Evolutionary conservation across 2,888 invertebrate genomes (phyloP).

Genomic region (Sicus ferrugineus): DNA sequence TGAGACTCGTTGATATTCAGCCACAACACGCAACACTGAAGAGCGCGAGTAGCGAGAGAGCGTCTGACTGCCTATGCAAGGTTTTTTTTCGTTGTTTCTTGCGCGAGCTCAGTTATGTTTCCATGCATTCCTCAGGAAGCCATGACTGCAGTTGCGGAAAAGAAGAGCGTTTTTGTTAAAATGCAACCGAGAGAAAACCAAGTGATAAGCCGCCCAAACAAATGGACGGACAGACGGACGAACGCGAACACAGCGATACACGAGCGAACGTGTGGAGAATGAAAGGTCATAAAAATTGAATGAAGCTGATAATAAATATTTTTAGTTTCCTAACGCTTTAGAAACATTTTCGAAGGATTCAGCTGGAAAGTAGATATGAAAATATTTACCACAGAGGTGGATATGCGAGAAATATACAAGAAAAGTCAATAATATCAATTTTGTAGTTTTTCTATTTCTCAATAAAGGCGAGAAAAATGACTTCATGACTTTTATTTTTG

Average conservation of each 20-base stretch:
- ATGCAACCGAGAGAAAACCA: conserved; percentile 19
- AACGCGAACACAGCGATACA: not conserved
- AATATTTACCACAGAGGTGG: too few relatives aligned
- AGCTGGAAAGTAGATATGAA: not conserved
- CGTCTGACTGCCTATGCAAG: too few relatives aligned
- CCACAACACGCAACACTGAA: too few relatives aligned
- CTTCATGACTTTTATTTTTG: too few relatives aligned
- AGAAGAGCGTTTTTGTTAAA: not conserved
- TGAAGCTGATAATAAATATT: not conserved
- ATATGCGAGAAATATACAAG: too few relatives aligned
- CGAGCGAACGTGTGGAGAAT: not conserved
- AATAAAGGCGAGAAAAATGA: too few relatives aligned
- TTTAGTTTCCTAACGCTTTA: not conserved
- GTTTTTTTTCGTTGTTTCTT: not conserved
- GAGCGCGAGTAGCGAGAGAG: too few relatives aligned
- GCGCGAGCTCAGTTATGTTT: not conserved
- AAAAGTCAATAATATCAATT: too few relatives aligned
- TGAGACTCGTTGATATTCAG: too few relatives aligned
- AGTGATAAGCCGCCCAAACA: conserved; percentile 4
- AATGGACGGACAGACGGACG: not conserved
- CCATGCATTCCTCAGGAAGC: not conserved
- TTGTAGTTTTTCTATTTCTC: too few relatives aligned
- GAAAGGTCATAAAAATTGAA: not conserved
- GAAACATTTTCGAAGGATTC: not conserved
- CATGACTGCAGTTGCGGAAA: not conserved